A percentile compares a stretch with the other conserved stretches of the same genome.
These are phyloP conservation scores for Sphyrna mokarran DNA, from an alignment of 2,113 vertebrate genomes.

Conservation along the genomic window DNA sequence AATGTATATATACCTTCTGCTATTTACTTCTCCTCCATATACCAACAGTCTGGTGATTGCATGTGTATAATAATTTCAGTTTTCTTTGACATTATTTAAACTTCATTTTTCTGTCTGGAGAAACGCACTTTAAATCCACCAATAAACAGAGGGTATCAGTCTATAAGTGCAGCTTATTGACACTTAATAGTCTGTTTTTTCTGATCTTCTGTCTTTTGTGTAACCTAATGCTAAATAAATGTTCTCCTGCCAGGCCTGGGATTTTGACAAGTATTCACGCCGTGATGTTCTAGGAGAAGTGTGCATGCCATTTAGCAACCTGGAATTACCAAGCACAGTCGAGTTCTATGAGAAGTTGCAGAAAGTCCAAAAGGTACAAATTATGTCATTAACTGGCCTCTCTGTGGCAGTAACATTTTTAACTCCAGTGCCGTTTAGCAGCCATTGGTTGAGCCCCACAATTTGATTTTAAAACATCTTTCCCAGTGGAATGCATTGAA, in stretches of 20 bases:
- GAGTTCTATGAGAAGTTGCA: slow-evolving; percentile 57
- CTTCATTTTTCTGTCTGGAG: neutral
- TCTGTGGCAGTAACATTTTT: neutral
- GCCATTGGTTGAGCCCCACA: neutral
- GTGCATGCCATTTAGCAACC: slow-evolving; percentile 46
- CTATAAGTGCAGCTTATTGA: neutral
- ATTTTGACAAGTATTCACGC: slow-evolving; percentile 64
- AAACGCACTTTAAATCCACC: neutral
- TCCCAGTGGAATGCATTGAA: neutral
- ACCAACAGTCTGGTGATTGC: neutral
- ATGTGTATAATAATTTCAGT: neutral
- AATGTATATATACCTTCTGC: neutral
- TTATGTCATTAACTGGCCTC: neutral
- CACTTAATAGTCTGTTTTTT: neutral
- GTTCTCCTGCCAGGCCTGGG: slow-evolving; percentile 51
- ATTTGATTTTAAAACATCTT: neutral
- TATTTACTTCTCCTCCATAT: neutral
- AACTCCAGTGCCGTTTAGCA: neutral
- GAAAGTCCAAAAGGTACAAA: slow-evolving; percentile 55
- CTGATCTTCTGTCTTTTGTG: neutral
- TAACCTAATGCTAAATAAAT: neutral
- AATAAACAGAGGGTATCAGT: neutral
- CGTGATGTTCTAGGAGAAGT: slow-evolving; percentile 57
- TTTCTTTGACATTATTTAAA: neutral
- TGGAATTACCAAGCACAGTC: slow-evolving; percentile 53